Conservation (phyloP, 2,113 vertebrate genomes). For the Urocitellus parryii region DNA sequence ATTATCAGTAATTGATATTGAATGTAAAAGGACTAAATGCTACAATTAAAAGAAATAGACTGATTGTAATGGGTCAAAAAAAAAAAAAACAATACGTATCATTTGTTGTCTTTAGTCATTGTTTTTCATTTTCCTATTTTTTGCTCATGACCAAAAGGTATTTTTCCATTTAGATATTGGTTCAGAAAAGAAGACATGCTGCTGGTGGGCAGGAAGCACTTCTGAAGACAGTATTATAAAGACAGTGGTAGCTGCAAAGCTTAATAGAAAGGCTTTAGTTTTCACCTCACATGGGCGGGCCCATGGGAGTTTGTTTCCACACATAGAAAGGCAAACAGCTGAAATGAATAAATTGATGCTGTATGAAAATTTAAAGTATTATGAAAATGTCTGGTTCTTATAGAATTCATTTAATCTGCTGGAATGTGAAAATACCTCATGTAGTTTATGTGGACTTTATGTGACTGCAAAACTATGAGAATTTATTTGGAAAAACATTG, state of each 20-base stretch:
- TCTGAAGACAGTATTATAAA: neutral
- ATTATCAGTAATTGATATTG: no score
- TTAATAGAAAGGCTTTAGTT: neutral
- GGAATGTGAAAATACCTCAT: neutral
- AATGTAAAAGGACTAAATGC: no score
- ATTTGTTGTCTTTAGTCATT: neutral
- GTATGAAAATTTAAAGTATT: neutral
- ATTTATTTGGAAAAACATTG: slow-evolving; percentile 6
- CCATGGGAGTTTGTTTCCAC: neutral
- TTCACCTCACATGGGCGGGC: neutral
- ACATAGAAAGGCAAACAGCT: neutral
- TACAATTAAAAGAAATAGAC: no score
- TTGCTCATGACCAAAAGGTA: neutral
- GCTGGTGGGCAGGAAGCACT: neutral
- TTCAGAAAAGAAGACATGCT: neutral
- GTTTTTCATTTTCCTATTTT: neutral
- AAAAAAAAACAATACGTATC: neutral
- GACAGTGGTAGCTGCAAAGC: neutral
- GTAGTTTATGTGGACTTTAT: neutral
- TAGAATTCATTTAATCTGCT: neutral
- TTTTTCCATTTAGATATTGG: neutral
- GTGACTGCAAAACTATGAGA: neutral
- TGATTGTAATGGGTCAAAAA: no score
- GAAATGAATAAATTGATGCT: neutral
- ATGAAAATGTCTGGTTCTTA: neutral